phyloP scores from a whole-genome alignment of 1,140 invertebrate genomes.

The Goniozus legneri region DNA sequence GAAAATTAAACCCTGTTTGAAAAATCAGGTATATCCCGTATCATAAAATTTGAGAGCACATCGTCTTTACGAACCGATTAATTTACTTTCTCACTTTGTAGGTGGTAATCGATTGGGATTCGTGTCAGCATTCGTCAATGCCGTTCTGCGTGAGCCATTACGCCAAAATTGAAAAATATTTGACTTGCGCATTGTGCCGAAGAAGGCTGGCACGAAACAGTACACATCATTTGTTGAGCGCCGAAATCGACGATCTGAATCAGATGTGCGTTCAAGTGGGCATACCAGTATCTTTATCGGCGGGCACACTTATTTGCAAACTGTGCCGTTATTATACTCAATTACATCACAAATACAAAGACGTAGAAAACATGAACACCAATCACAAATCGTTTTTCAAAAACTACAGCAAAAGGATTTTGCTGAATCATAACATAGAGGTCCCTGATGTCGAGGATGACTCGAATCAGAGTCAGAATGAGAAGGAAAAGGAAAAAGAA shows the following conservation, averaged over 20 bases:
- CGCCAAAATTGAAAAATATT: constrained; percentile 62
- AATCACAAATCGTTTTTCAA: constrained; percentile 61
- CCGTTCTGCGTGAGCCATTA: constrained; percentile 55
- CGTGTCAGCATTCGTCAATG: constrained; percentile 50
- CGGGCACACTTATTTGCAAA: constrained; percentile 67
- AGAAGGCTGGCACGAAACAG: constrained; percentile 69
- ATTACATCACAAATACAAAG: constrained; percentile 61
- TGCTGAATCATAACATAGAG: constrained; percentile 68
- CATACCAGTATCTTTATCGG: constrained; percentile 62
- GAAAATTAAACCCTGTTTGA: constrained; percentile 67
- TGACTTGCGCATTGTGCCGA: constrained; percentile 73
- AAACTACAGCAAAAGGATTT: constrained; percentile 69
- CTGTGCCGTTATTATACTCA: constrained; percentile 73
- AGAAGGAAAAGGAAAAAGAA: constrained; percentile 46
- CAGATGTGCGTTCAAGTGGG: constrained; percentile 61
- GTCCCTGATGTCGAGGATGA: constrained; percentile 62
- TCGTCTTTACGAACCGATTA: too few species aligned
- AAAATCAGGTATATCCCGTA: constrained; percentile 61
- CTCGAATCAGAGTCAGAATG: constrained; percentile 41
- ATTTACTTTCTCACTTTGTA: constrained; percentile 21
- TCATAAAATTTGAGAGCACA: too few species aligned
- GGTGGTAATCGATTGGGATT: constrained; percentile 50
- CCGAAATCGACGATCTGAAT: constrained; percentile 67
- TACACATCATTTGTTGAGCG: constrained; percentile 58
- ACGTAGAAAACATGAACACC: constrained; percentile 50